Base-by-base conservation (phyloP, 1,140 invertebrate genomes). In the Procambarus clarkii region DNA sequence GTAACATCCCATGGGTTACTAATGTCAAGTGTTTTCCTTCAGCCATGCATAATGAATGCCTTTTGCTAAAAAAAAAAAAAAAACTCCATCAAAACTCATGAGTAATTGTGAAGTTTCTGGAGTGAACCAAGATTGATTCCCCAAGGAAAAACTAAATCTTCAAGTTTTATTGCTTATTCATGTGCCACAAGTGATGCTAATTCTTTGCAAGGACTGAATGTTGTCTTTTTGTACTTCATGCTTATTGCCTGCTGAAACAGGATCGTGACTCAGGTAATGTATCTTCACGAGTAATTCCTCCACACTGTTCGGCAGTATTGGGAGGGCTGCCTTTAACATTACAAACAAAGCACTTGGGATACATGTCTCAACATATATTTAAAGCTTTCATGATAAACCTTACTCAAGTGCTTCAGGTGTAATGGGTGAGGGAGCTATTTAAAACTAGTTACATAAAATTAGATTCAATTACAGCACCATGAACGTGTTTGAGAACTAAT, bases 221-320 rank as follows among this genome's bases (percentile, higher is more conserved):
- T 24, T 54, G 8, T 81, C 79, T 81, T 81, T n/a, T 50, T 81
- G 69, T 74, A 74, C 24, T 45, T 34, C 79, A 81, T 81, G 79
- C 79, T 81, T 81, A 54, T 81, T 81, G 48, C 48, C 79, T 54
- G 79, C 79, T 81, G 79, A 50, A 54, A 81, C 79, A 81, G 79
- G 79, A 81, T 81, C 48, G 21, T 81, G 79, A 21, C 46, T 81
- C 79, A 81, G 79, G 79, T 81, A 81, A 50, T 54, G 79, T 81
- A 81, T 24, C 15, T 3, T 81, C 34, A 34, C 58, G 50, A 1
- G 48, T 50, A 15, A 81, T 58, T 54, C 21, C 24, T 74, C 21
- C 21, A 24, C 21, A 74, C 11, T 3, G n/a, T 74, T 74, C n/a
- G 7, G 69, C 69, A 74, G 7, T 74, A 24, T 34, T 34, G n/a